phyloP scores from a whole-genome alignment of 2,113 vertebrate genomes.

The Polypterus senegalus region DNA sequence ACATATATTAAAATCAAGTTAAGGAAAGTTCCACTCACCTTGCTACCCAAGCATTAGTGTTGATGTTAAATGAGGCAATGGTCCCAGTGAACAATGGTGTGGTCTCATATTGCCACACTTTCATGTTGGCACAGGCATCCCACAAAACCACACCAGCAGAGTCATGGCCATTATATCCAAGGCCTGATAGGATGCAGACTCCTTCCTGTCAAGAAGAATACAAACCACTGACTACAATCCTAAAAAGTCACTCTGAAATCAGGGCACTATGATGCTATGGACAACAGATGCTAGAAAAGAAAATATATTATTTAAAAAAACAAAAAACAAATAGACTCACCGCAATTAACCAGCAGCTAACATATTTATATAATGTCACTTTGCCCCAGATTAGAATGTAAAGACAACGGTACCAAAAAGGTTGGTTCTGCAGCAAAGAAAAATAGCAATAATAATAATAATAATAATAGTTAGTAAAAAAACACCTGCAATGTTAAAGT shows the following conservation, averaged over 20 bases:
- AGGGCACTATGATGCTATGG: no score
- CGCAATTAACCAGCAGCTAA: constrained; percentile 92
- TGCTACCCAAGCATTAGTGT: constrained; percentile 88
- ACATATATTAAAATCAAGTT: not conserved
- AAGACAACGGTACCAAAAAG: constrained; percentile 85
- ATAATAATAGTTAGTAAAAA: no score
- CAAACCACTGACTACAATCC: no score
- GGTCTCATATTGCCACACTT: constrained; percentile 87
- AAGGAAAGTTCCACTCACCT: constrained; percentile 53
- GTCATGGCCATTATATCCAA: constrained; percentile 71
- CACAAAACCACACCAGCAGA: constrained; percentile 50
- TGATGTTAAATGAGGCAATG: constrained; percentile 89
- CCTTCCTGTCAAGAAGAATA: constrained; percentile 60
- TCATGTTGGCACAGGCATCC: constrained; percentile 93
- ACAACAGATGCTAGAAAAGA: no score
- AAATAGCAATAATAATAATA: constrained; percentile 2
- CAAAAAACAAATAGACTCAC: constrained; percentile 53
- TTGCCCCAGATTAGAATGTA: constrained; percentile 89
- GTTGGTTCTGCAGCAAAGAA: constrained; percentile 50
- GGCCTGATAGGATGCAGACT: constrained; percentile 76
- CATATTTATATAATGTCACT: constrained; percentile 86
- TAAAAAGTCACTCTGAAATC: no score
- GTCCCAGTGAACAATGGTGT: constrained; percentile 83
- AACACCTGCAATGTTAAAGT: no score
- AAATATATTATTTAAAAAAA: not conserved